Conservation (phyloP, 2,888 invertebrate species). For the Phasia obesa region DNA sequence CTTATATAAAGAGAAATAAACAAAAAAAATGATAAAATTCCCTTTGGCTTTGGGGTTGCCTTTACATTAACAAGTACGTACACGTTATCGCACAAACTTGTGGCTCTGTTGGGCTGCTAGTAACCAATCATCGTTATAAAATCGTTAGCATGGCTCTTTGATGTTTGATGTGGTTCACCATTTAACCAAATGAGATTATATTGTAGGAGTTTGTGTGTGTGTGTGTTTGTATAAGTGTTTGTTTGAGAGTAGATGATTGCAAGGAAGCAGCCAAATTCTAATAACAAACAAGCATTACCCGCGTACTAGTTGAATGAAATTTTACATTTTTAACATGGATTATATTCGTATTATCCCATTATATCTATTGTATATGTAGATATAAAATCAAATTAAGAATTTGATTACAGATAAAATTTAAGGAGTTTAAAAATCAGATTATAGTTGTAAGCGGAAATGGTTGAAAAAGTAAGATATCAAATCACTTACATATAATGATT, state of each 20-base stretch:
- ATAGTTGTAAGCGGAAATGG: not conserved
- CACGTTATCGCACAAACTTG: slow-evolving; percentile 22
- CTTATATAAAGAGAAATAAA: slow-evolving; percentile 9
- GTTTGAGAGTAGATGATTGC: slow-evolving; percentile 1
- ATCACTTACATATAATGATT: too few relatives aligned
- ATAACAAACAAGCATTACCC: slow-evolving; percentile 26
- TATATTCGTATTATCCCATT: slow-evolving; percentile 51
- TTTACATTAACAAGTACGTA: slow-evolving; percentile 32
- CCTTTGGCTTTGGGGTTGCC: slow-evolving; percentile 51
- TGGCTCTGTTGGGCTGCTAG: slow-evolving; percentile 53
- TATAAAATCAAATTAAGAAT: slow-evolving; percentile 1
- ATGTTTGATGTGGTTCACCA: slow-evolving; percentile 73
- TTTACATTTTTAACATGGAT: slow-evolving; percentile 25
- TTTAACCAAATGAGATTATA: slow-evolving; percentile 73
- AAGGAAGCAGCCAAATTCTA: slow-evolving; percentile 39
- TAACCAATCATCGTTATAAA: slow-evolving; percentile 68
- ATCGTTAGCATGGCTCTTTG: slow-evolving; percentile 69
- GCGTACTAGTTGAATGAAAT: slow-evolving; percentile 47
- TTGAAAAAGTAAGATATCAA: too few relatives aligned
- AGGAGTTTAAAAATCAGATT: slow-evolving; percentile 13
- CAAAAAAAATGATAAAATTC: slow-evolving; percentile 37
- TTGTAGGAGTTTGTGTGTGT: slow-evolving; percentile 17
- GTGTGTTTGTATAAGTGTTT: not conserved
- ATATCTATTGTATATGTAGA: slow-evolving; percentile 23
- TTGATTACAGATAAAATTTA: slow-evolving; percentile 9